Evolutionary conservation across 2,797 vertebrate genomes (phyloP), one percentile per base, ranked within the genome.

Genomic region (Gorsachius magnificus): DNA sequence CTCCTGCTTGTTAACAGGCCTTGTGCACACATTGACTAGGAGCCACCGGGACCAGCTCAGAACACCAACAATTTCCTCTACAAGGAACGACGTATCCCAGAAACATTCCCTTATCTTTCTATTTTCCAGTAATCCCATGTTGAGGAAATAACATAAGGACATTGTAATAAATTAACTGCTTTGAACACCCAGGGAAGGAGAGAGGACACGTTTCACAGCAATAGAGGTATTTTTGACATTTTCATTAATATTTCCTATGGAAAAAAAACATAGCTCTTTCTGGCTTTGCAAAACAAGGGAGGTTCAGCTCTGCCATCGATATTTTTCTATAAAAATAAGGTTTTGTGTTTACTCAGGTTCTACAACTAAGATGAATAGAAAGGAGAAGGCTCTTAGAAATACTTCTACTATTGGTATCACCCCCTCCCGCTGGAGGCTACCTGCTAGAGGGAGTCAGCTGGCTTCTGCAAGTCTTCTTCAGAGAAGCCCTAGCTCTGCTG

Each of bases 251-350:
- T 96, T 97, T 96, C 94, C 91, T 93, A 96, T 45, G 75, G 57
- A 95, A 95, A 97, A 76, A 68, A 68, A 46, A 9, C 61, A 48
- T 6, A 79, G 57, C 60, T 92, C 74, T 95, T 93, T 90, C 90
- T 71, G 7, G 95, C 85, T 96, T 96, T 94, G 87, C 56, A 10
- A 95, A 96, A 95, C 84, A 89, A 83, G 51, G 86, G 72, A 87
- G 57, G 46, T 79, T 87, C 74, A 96, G 96, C 95, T 95, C 96
- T 93, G 93, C 96, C 95, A 80, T 93, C 87, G 91, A 95, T 81
- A 6, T 90, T 96, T 94, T 90, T 90, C 95, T 97, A 97, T 81
- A 97, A 97, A 98, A 97, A 97, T 97, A 97, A 97, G 74, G 90
- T 93, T 88, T 94, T 96, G 76, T 93, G 89, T 93, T 97, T 95